Conservation (phyloP, 2,113 vertebrate species). For the Tiliqua scincoides region DNA sequence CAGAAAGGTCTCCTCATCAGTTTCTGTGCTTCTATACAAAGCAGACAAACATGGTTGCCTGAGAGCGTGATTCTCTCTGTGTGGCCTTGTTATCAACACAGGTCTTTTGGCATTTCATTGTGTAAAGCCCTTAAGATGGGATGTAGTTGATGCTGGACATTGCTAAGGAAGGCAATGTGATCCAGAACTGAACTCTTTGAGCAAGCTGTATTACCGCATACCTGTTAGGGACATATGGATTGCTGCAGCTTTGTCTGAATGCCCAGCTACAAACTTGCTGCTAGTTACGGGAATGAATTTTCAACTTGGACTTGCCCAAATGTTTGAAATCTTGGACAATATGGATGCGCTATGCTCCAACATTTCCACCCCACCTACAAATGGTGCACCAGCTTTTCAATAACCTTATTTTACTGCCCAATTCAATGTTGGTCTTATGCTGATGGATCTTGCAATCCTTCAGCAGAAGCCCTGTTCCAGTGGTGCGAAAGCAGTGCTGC, state of each 20-base stretch:
- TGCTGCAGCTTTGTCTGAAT: background rate
- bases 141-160: background rate
- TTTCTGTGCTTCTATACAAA: background rate
- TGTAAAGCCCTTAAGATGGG: background rate
- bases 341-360: background rate
- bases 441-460: too few relatives aligned
- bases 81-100: background rate
- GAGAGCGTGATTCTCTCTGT: background rate
- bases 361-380: background rate
- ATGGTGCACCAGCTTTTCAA: background rate
- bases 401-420: background rate
- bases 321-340: background rate
- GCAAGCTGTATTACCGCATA: background rate
- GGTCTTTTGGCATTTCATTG: background rate
- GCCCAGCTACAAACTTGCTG: background rate
- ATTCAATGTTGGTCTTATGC: too few relatives aligned
- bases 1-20: background rate
- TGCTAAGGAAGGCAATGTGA: background rate
- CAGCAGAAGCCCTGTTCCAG: too few relatives aligned
- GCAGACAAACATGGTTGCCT: background rate
- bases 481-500: too few relatives aligned
- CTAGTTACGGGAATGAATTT: background rate
- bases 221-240: background rate
- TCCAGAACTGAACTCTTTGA: background rate
- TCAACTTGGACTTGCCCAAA: background rate